Evolutionary conservation across 1,140 invertebrate genomes (phyloP).

Genomic region (Achatina immaculata): DNA sequence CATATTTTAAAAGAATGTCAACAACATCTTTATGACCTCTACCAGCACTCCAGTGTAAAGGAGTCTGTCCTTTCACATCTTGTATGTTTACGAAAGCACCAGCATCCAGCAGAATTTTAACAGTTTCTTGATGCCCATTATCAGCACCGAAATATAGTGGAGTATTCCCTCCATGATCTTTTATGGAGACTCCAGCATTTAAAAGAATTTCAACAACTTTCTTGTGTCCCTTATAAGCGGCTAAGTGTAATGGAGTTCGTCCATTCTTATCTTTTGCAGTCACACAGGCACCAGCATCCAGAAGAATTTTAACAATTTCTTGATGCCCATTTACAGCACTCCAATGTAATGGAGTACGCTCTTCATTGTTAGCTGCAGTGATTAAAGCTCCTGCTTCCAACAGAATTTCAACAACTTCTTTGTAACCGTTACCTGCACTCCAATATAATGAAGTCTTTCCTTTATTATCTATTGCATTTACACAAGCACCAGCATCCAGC

Average conservation of each 20-base stretch:
- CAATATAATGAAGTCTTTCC: background rate
- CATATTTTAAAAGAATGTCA: background rate
- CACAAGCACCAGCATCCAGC: background rate
- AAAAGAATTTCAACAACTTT: background rate
- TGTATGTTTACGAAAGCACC: too few relatives aligned
- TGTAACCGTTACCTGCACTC: too few relatives aligned
- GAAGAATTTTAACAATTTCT: background rate
- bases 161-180: too few relatives aligned
- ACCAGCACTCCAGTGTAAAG: too few relatives aligned
- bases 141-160: too few relatives aligned
- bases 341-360: background rate
- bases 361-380: background rate
- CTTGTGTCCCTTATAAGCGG: background rate
- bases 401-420: background rate
- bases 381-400: background rate
- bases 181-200: too few relatives aligned
- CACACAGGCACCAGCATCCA: background rate
- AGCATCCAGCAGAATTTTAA: too few relatives aligned
- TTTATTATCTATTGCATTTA: background rate
- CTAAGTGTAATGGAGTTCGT: background rate
- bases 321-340: background rate
- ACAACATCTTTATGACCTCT: too few relatives aligned
- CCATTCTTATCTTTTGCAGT: background rate
- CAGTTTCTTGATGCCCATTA: too few relatives aligned
- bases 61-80: too few relatives aligned